These are phyloP conservation scores for Samia ricini DNA, from an alignment of 1,140 invertebrate species.

Conservation along the genomic window DNA sequence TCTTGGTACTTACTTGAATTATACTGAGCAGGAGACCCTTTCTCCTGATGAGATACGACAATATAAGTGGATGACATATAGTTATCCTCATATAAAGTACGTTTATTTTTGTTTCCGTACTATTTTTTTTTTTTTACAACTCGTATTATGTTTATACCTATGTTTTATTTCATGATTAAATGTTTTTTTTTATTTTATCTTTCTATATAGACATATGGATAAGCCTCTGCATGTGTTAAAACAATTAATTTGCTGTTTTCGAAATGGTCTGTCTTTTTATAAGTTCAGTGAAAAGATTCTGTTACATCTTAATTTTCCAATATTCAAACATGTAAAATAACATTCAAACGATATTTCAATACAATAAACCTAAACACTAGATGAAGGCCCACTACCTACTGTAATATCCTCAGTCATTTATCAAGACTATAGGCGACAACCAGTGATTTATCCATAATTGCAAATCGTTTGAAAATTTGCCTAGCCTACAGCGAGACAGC, in stretches of 20 bases:
- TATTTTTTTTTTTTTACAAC: too few species aligned
- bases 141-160: too few species aligned
- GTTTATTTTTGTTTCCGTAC: too few species aligned
- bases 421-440: constrained; percentile 1
- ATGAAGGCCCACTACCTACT: not conserved
- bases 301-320: not conserved
- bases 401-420: not conserved
- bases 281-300: not conserved
- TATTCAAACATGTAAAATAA: not conserved
- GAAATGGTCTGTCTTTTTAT: not conserved
- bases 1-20: too few species aligned
- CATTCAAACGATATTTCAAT: not conserved
- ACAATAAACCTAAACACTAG: not conserved
- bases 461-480: constrained; percentile 1
- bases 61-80: too few species aligned
- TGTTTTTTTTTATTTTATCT: too few species aligned
- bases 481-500: constrained; percentile 3
- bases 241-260: not conserved
- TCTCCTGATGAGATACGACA: too few species aligned
- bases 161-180: too few species aligned
- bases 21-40: too few species aligned
- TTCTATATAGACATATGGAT: too few species aligned
- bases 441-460: constrained; percentile 3
- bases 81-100: too few species aligned
- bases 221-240: not conserved